Base-by-base conservation (phyloP, 2,888 invertebrate genomes). In the Apeira syringaria region DNA sequence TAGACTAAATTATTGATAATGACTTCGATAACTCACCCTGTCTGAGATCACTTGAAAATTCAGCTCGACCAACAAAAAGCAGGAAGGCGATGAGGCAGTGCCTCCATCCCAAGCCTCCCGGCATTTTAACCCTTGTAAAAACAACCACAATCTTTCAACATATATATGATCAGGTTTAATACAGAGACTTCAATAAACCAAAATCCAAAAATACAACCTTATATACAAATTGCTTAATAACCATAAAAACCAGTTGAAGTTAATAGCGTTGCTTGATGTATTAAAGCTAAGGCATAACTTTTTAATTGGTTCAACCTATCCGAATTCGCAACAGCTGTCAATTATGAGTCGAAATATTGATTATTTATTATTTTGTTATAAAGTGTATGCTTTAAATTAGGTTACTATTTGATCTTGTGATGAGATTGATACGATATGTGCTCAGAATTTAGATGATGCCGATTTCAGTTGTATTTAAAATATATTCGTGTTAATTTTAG, bases 41-140 rank as follows among this genome's bases (percentile, higher is more conserved):
- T 46, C 37, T 64, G 59, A 62, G 58, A 64, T 66, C 66, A 53
- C 38, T 25, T 2, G 47, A 22, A 45, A 29, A 57, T 32, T 61
- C 58, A 24, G 60, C 43, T 37, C 26, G 40, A 26, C 52, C 48
- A 36, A 51, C 5, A 38, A 55, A 48, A 43, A 67, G 40, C 50
- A 60, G 56, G 42, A 59, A 45, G 53, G 64, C 54, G 12, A 66
- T 39, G 51, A 70, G 52, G 53, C 53, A 62, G n/a, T 54, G 26
- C 50, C 62, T 56, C 56, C 56, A 52, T 33, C 54, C 33, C 5
- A 50, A 42, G 44, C 54, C 50, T 32, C 35, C 50, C 53, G 47
- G 53, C 68, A 65, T 68, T 46, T 52, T 51, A 41, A 30, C 43
- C 15, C 20, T 30, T 48, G 50, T 30, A 35, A 8, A 32, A 5